Conservation (phyloP, 2,797 vertebrate genomes). For the Adelosebastes latens region DNA sequence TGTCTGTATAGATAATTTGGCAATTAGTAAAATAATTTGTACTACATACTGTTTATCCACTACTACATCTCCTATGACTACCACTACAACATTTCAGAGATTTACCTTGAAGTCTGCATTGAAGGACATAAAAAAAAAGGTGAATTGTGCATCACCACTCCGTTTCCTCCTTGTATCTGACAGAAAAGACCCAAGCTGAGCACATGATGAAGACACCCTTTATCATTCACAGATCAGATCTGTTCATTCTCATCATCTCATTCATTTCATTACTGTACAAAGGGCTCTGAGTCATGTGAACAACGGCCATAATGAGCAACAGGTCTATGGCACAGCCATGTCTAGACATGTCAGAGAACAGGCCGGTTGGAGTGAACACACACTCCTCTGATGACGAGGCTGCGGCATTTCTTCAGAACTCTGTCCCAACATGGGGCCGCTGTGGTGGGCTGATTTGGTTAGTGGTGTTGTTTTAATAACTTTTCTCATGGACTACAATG, state of each 20-base stretch:
- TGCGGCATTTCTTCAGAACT: neutral
- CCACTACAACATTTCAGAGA: neutral
- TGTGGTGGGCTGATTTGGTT: neutral
- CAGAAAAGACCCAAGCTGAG: neutral
- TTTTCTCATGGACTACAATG: neutral
- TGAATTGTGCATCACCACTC: neutral
- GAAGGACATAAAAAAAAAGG: neutral
- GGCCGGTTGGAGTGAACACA: neutral
- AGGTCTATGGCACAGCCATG: neutral
- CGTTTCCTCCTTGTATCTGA: neutral
- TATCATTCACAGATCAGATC: neutral
- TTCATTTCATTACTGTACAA: neutral
- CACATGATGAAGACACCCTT: neutral
- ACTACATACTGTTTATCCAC: no score
- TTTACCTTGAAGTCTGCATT: neutral
- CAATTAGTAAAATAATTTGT: no score
- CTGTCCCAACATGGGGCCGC: neutral
- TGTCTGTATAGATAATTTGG: no score
- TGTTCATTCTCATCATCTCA: neutral
- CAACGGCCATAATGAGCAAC: neutral
- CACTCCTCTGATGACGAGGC: neutral
- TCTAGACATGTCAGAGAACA: constrained; percentile 29
- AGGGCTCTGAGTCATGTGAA: constrained; percentile 13
- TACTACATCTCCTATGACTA: no score
- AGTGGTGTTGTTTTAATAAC: neutral